Evolutionary conservation across 2,113 vertebrate genomes (phyloP).

Genomic region (Sus scrofa): T2T-Sscrofa CM000817.6:129951501-129952000

Average conservation of each 20-base stretch:
- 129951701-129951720: background rate
- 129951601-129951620: conserved; percentile 96
- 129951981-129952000: conserved; percentile 1
- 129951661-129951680: background rate
- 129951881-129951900: background rate
- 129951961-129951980: background rate
- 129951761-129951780: background rate
- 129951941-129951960: conserved; percentile 14
- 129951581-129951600: conserved; percentile 97
- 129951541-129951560: conserved; percentile 96
- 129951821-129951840: background rate
- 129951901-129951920: background rate
- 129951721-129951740: background rate
- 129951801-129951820: background rate
- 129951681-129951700: background rate
- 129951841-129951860: background rate
- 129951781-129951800: background rate
- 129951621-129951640: conserved; percentile 99
- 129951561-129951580: conserved; percentile 98
- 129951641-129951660: conserved; percentile 37
- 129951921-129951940: background rate
- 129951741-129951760: background rate
- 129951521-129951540: conserved; percentile 98
- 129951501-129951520: conserved; percentile 97
- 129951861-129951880: background rate